phyloP scores from a whole-genome alignment of 2,113 vertebrate genomes.

The Tichodroma muraria region DNA sequence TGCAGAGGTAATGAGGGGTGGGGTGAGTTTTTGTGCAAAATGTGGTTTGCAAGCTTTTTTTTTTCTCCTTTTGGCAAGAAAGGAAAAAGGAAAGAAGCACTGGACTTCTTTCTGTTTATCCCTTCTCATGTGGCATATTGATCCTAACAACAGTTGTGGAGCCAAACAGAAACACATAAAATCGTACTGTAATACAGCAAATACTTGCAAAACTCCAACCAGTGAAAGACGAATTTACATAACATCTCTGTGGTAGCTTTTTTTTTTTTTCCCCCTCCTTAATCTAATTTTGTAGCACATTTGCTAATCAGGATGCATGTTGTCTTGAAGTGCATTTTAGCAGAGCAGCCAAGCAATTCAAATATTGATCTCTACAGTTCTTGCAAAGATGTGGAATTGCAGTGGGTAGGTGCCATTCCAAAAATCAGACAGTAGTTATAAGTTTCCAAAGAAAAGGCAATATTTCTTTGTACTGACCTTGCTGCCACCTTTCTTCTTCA shows the following conservation, averaged over 20 bases:
- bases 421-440: conserved; percentile 53
- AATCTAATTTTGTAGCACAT: not conserved
- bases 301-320: not conserved
- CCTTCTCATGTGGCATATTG: not conserved
- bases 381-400: conserved; percentile 5
- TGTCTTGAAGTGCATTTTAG: conserved; percentile 23
- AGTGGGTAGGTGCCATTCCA: conserved; percentile 8
- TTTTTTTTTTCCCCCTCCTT: not conserved
- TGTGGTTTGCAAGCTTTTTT: not conserved
- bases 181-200: not conserved
- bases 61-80: not conserved
- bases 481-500: conserved; percentile 74
- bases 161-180: not conserved
- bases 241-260: not conserved
- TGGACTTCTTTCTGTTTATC: not conserved
- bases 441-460: conserved; percentile 66
- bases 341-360: conserved; percentile 50
- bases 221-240: not conserved
- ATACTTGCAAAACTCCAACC: conserved; percentile 51
- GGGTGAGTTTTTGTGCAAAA: conserved; percentile 2
- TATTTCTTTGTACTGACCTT: conserved; percentile 80
- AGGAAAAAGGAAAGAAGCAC: not conserved
- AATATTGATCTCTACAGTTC: conserved; percentile 18
- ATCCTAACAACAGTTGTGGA: not conserved
- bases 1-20: conserved; percentile 43